Percentiles rank a stretch among this genome's conserved stretches.
phyloP scores from a whole-genome alignment of 2,888 invertebrate genomes.

The Pyrrhosoma nymphula region DNA sequence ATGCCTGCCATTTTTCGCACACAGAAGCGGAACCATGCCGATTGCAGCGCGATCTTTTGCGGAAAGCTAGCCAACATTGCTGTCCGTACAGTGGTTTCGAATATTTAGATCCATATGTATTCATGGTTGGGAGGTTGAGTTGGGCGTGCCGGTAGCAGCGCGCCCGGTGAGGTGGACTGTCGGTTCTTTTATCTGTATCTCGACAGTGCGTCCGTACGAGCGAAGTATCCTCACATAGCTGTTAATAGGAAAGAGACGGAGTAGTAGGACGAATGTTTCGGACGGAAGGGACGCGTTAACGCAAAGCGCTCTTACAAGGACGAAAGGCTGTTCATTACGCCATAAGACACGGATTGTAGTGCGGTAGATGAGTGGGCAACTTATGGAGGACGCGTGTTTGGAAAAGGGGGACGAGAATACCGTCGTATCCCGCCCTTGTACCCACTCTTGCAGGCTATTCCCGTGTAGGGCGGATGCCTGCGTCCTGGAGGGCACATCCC shows the following conservation, averaged over 20 bases:
- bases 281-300: too few species aligned
- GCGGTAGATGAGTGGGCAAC: not conserved
- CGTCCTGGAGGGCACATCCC: not conserved
- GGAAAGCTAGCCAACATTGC: too few species aligned
- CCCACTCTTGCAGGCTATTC: not conserved
- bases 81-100: too few species aligned
- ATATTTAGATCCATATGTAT: too few species aligned
- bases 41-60: too few species aligned
- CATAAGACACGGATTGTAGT: not conserved
- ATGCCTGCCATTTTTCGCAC: too few species aligned
- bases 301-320: too few species aligned
- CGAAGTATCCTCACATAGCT: not conserved
- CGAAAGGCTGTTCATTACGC: not conserved
- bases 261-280: too few species aligned
- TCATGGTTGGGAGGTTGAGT: too few species aligned
- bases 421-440: not conserved
- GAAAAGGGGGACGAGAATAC: not conserved
- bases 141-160: not conserved
- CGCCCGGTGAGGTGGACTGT: not conserved
- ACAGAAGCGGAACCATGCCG: too few species aligned
- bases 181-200: too few species aligned
- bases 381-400: not conserved
- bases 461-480: not conserved
- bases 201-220: too few species aligned
- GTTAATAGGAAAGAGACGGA: not conserved